Conservation (phyloP, 2,888 invertebrate species). For the Cantharis nigra region DNA sequence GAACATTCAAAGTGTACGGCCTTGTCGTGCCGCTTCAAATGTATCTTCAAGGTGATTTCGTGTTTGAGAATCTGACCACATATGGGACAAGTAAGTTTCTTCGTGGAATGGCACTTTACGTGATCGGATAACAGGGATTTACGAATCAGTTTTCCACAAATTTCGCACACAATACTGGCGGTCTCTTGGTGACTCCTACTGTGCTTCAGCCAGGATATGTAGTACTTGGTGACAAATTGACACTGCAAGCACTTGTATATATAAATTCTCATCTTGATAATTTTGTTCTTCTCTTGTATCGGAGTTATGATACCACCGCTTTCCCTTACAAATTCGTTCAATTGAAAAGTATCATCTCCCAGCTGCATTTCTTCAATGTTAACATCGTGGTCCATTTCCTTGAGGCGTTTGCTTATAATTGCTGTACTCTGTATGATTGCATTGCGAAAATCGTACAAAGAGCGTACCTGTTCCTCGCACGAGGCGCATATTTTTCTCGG, state of each 20-base stretch:
- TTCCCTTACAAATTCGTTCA: not conserved
- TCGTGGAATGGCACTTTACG: not conserved
- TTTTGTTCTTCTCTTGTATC: not conserved
- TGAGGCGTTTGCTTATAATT: not conserved
- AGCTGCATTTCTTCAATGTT: not conserved
- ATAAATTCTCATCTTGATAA: not conserved
- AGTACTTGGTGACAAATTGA: not conserved
- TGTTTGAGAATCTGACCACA: not conserved
- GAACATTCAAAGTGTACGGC: not conserved
- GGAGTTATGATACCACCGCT: not conserved
- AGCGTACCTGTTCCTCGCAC: not conserved
- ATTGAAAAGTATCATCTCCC: not conserved
- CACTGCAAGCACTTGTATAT: not conserved
- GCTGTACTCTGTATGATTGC: not conserved
- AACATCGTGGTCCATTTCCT: not conserved
- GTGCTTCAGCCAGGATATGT: not conserved
- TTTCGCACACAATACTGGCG: not conserved
- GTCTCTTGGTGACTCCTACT: not conserved
- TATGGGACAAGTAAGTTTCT: not conserved
- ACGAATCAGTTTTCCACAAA: not conserved
- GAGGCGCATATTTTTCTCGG: not conserved
- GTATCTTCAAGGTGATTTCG: not conserved
- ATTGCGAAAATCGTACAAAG: not conserved
- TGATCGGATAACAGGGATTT: not conserved
- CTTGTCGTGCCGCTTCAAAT: not conserved